phyloP scores from a whole-genome alignment of 2,888 invertebrate species.

The Tipula vernalis region DNA sequence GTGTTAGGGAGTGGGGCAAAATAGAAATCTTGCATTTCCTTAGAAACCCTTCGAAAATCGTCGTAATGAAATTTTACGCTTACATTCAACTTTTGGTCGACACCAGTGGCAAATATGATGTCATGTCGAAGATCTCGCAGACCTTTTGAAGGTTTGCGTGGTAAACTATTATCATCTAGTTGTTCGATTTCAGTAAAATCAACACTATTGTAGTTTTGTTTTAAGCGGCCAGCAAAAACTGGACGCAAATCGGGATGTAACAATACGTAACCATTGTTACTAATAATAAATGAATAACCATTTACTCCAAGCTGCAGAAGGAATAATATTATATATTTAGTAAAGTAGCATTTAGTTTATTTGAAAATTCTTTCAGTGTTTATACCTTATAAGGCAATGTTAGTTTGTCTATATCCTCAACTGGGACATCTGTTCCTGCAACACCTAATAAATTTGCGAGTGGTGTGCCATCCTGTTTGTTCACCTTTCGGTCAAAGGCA shows the following conservation, averaged over 20 bases:
- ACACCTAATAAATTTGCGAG: conserved; percentile 78
- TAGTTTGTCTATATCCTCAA: conserved; percentile 79
- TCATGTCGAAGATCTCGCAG: conserved; percentile 44
- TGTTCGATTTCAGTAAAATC: conserved; percentile 93
- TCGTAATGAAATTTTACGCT: conserved; percentile 74
- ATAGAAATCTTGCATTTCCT: conserved; percentile 71
- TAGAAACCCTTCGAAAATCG: conserved; percentile 68
- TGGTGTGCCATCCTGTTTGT: conserved; percentile 40
- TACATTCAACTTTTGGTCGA: conserved; percentile 49
- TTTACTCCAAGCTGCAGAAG: conserved; percentile 73
- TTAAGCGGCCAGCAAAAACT: conserved; percentile 31
- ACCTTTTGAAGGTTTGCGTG: conserved; percentile 48
- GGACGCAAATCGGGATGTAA: conserved; percentile 90
- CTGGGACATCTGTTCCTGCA: conserved; percentile 72
- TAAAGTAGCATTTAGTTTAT: neutral
- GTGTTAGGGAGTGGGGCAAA: conserved; percentile 67
- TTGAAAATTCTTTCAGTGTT: neutral
- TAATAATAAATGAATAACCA: conserved; percentile 92
- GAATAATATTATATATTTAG: neutral
- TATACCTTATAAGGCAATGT: conserved; percentile 79
- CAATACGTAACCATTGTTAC: conserved; percentile 91
- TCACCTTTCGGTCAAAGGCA: conserved; percentile 67
- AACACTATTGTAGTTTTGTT: conserved; percentile 82
- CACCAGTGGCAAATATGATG: conserved; percentile 54
- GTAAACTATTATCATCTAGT: conserved; percentile 51